These are phyloP conservation scores for Heliconius eleuchia DNA, from an alignment of 1,140 invertebrate genomes.

Conservation along the genomic window DNA sequence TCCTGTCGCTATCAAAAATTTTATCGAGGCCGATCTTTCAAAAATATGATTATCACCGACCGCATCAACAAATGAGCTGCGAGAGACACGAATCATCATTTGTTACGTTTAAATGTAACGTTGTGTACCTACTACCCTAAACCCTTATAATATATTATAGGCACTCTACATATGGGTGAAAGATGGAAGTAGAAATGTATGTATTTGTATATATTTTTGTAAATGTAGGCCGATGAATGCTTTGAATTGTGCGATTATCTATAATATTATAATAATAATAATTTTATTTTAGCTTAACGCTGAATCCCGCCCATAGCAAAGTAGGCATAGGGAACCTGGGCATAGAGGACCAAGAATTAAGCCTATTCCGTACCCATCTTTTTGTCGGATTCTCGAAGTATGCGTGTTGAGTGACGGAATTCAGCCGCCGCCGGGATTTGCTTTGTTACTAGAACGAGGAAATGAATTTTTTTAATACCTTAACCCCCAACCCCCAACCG, in stretches of 20 bases:
- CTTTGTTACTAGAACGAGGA: too few species aligned
- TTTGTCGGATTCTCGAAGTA: not conserved
- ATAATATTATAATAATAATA: too few species aligned
- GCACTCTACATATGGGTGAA: not conserved
- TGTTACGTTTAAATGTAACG: slow-evolving; percentile 38
- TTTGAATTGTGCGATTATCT: too few species aligned
- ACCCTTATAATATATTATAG: slow-evolving; percentile 5
- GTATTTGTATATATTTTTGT: not conserved
- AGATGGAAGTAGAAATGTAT: too few species aligned
- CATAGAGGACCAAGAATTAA: not conserved
- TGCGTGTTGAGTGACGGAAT: too few species aligned
- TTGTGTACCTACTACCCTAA: not conserved
- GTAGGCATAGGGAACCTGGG: not conserved
- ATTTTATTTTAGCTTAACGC: not conserved
- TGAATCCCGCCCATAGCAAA: not conserved
- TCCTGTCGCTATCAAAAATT: slow-evolving; percentile 48
- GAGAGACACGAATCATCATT: slow-evolving; percentile 47
- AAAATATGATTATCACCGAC: slow-evolving; percentile 63
- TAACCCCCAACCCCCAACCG: too few species aligned
- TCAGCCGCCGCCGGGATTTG: too few species aligned
- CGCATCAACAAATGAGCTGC: slow-evolving; percentile 59
- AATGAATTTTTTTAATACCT: too few species aligned
- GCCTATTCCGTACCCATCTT: not conserved
- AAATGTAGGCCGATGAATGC: too few species aligned
- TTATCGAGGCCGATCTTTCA: slow-evolving; percentile 60